A percentile compares a stretch with the other conserved stretches of the same genome.
phyloP scores from a whole-genome alignment of 2,797 vertebrate species.

The Mormyrus proboscirostris region DNA sequence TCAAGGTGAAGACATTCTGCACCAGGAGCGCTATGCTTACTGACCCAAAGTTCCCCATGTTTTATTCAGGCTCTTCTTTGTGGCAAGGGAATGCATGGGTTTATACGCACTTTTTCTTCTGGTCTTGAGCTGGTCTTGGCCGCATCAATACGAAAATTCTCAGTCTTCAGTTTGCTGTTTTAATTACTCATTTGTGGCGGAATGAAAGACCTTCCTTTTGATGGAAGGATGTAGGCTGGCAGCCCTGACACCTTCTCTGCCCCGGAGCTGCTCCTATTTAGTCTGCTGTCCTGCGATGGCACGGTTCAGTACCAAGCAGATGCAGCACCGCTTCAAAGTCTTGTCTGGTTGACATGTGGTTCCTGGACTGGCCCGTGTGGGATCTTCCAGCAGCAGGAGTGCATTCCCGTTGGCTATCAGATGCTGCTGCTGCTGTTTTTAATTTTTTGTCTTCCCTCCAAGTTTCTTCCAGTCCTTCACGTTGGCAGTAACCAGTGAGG shows the following conservation, averaged over 20 bases:
- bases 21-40: conserved; percentile 20
- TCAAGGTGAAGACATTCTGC: neutral
- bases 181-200: neutral
- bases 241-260: too few species aligned
- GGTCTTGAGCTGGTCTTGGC: neutral
- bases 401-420: neutral
- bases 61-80: neutral
- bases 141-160: neutral
- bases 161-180: neutral
- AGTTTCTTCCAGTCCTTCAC: neutral
- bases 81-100: neutral
- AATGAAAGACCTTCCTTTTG: neutral
- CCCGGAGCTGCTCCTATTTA: neutral
- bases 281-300: neutral
- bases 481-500: neutral
- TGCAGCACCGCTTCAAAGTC: neutral
- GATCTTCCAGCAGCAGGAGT: neutral
- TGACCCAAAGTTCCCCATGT: neutral
- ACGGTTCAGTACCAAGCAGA: neutral
- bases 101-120: neutral
- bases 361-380: neutral
- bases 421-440: neutral
- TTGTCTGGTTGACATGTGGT: neutral
- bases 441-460: neutral
- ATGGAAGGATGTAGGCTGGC: neutral